Conservation (phyloP, 2,888 invertebrate species). For the Stenchaetothrips biformis region DNA sequence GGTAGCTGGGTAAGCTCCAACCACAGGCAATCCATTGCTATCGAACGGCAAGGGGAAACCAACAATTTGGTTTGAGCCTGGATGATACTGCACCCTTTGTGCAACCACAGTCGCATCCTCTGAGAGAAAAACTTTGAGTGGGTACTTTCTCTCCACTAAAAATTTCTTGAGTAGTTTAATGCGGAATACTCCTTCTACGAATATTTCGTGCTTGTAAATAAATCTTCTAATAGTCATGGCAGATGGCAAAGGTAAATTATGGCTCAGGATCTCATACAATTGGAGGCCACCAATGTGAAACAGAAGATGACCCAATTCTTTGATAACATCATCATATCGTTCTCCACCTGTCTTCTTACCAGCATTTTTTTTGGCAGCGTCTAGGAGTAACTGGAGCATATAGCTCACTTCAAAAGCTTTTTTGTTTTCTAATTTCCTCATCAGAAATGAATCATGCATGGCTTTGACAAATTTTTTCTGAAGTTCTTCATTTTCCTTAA, state of each 20-base stretch:
- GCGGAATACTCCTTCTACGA: conserved; percentile 27
- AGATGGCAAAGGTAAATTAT: conserved; percentile 25
- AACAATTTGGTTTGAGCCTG: conserved; percentile 27
- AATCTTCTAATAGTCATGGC: background rate
- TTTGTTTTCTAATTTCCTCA: too few relatives aligned
- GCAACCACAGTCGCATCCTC: conserved; percentile 29
- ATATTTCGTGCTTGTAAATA: background rate
- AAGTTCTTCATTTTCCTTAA: background rate
- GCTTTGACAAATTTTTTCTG: background rate
- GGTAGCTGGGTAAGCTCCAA: conserved; percentile 31
- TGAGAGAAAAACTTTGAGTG: conserved; percentile 27
- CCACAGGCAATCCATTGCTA: conserved; percentile 31
- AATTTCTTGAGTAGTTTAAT: conserved; percentile 20
- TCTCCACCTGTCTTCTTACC: background rate
- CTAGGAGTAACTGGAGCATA: background rate
- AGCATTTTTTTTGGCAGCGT: background rate
- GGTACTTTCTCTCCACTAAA: conserved; percentile 25
- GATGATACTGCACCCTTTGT: conserved; percentile 27
- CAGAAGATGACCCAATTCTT: conserved; percentile 26
- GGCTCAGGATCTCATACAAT: conserved; percentile 26
- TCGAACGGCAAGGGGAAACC: conserved; percentile 27
- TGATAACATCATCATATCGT: conserved; percentile 27
- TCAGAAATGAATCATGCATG: background rate
- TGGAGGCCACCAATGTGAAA: conserved; percentile 28
- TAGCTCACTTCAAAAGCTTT: background rate